Evolutionary conservation across 2,113 vertebrate genomes (phyloP), one percentile per base, ranked within the genome.

Genomic region (Sapayoa aenigma): DNA sequence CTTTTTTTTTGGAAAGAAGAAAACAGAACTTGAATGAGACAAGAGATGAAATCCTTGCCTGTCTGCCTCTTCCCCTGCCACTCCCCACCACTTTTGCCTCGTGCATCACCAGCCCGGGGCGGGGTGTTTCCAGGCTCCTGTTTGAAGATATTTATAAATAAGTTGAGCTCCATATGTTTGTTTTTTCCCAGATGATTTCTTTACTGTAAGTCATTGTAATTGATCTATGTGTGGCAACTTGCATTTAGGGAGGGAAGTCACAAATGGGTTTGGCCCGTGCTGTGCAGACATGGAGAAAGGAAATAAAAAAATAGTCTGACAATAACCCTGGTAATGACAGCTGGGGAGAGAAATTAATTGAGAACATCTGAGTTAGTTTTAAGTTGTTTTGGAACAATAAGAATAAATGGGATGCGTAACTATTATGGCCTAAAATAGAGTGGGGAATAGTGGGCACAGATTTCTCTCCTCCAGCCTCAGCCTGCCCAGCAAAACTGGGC

Each of bases 121-220:
- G 72, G 67, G 80, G 91, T 59, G 47, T 86, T 95, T 91, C 92
- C 87, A 96, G 83, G 16, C 76, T 91, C 16, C 75, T 90, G 92
- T 95, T 94, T 94, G 87, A 95, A 96, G 92, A 88, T 93, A 79
- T 80, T 95, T 96, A 84, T 95, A 90, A 95, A 80, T 50, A 94
- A 93, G 56, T 74, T 59, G 85, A 59, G 39, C 72, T 78, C 50
- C 39, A 19, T 78, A 44, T 47, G 67, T 39, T 72, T 75, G 42
- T 33, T 84, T 91, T 75, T 71, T 31, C 89, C 93, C 83, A 16
- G 53, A 65, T 62, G 58, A 85, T 77, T 90, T 74, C 59, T 95
- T 90, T 90, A 63, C 84, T 90, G 67, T 73, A 93, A 95, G 75
- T 55, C 63, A 53, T 44, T 91, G 52, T 91, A 93, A 84, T 62